A percentile compares a stretch with the other conserved stretches of the same genome.
phyloP scores from a whole-genome alignment of 92 coral and sea anemone species.

The Parazoanthus atlanticus region DNA sequence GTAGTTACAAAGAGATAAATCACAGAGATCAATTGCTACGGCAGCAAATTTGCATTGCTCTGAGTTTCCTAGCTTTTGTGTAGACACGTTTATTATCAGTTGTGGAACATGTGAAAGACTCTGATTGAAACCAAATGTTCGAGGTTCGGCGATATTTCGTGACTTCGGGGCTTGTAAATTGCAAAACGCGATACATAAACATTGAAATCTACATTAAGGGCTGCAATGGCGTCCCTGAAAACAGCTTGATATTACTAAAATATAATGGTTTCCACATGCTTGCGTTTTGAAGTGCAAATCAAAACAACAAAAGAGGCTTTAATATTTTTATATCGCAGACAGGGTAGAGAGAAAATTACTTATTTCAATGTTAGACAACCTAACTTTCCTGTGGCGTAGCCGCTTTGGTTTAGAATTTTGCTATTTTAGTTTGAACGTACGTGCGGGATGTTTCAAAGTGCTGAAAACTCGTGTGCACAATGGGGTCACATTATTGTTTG shows the following conservation, averaged over 20 bases:
- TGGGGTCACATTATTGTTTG: background rate
- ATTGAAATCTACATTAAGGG: constrained; percentile 10
- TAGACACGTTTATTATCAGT: background rate
- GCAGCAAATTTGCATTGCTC: background rate
- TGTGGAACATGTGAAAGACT: constrained; percentile 4
- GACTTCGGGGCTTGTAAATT: constrained; percentile 30
- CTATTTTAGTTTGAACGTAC: background rate
- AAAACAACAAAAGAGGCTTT: background rate
- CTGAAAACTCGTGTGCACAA: background rate
- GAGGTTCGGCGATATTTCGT: constrained; percentile 21
- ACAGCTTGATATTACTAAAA: constrained; percentile 22
- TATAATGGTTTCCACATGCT: background rate
- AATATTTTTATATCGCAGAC: background rate
- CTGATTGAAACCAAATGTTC: constrained; percentile 39
- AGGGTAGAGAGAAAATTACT: background rate
- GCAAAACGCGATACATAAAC: constrained; percentile 32
- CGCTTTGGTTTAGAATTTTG: background rate
- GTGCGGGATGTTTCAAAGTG: background rate
- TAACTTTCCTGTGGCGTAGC: background rate
- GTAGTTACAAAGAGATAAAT: background rate
- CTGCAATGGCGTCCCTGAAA: background rate
- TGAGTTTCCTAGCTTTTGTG: background rate
- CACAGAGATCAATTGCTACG: constrained; percentile 6
- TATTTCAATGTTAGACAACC: background rate
- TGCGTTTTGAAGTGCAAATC: background rate